Evolutionary conservation across 2,888 invertebrate genomes (phyloP), one percentile per base, ranked within the genome.

Genomic region (Sinodicranocentrus sp.): DNA sequence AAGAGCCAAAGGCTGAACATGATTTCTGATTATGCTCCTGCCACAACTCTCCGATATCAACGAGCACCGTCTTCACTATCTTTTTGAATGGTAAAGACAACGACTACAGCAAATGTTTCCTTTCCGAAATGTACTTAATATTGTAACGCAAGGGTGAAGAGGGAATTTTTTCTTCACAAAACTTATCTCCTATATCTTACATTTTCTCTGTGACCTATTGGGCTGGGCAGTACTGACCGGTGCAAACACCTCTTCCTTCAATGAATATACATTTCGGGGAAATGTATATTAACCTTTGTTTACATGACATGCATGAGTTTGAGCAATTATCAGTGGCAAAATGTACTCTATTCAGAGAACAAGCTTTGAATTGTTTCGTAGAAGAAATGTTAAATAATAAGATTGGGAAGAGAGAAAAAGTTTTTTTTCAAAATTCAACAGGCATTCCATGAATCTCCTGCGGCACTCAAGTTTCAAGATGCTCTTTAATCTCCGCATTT

Each of bases 1-100:
- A 79, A 65, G 70, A 80, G 80, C 72, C 80, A 54, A 72, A 80
- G 80, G 80, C 71, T 72, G 80, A 80, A 65, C 72, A 80, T 72
- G 80, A 80, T 73, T 80, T 71, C 54, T 72, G 80, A 80, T 80
- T 72, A 52, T 44, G 54, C 57, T 79, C n/a, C 23, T 57, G 8
- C 79, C 79, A 79, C 79, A 79, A 78, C 33, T n/a, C n/a, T n/a
- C n/a, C n/a, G n/a, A n/a, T n/a, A 33, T 6, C 33, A 33, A 10
- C 3, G 33, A 33, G 10, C 33, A 33, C 10, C 3, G 10, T 33
- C 33, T 33, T 33, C 8, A 54, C 10, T 39, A 6, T 39, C 39
- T 39, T 39, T 39, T 39, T 39, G 13, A 13, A 13, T 39, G 48
- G 17, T 5, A 48, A 48, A 48, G 13, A 13, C 13, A 6, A 13